phyloP scores from a whole-genome alignment of 2,113 vertebrate genomes.

The Zapornia atra region DNA sequence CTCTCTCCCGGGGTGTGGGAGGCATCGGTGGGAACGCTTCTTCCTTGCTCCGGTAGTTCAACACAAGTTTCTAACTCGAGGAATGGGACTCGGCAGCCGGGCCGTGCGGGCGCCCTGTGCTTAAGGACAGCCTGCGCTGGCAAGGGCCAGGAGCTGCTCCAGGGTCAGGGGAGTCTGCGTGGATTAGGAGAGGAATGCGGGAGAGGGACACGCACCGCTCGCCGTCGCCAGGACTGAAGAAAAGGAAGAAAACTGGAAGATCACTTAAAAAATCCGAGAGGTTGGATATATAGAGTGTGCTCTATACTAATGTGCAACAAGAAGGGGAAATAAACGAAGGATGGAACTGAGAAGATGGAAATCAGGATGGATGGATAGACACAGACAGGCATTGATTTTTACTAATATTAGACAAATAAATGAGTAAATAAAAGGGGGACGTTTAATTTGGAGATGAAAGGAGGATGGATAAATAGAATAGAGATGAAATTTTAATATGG shows the following conservation, averaged over 20 bases:
- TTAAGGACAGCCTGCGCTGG: too few relatives aligned
- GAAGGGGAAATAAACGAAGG: not conserved
- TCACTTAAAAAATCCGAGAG: not conserved
- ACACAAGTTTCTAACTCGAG: not conserved
- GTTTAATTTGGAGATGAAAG: not conserved
- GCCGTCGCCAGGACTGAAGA: not conserved
- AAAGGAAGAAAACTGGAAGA: not conserved
- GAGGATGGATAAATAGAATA: not conserved
- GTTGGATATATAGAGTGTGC: fast-evolving
- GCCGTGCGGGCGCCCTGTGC: not conserved
- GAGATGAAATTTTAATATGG: not conserved
- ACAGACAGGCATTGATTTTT: not conserved
- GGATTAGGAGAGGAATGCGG: not conserved
- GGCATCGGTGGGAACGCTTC: not conserved
- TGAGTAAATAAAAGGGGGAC: not conserved
- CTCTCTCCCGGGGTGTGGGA: not conserved
- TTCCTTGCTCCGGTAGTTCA: not conserved
- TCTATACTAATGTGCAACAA: not conserved
- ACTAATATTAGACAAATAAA: not conserved
- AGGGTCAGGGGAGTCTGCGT: not conserved
- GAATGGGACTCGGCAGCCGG: too few relatives aligned
- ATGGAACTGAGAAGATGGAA: not conserved
- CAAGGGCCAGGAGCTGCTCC: not conserved
- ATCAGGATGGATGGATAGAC: not conserved
- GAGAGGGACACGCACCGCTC: fast-evolving